Evolutionary conservation across 2,888 invertebrate species (phyloP).

Genomic region (Orthosia incerta): DNA sequence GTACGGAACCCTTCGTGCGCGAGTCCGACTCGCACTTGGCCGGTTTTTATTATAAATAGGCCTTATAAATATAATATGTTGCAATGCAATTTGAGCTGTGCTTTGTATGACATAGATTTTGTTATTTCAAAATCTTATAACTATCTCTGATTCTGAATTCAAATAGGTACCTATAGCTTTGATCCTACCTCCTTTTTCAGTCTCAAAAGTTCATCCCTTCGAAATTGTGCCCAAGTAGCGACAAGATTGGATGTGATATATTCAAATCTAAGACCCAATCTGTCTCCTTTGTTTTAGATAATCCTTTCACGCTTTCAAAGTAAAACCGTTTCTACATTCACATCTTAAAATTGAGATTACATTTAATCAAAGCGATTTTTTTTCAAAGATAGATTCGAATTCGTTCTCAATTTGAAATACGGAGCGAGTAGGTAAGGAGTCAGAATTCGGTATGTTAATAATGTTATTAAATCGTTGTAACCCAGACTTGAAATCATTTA

Average conservation of each 20-base stretch:
- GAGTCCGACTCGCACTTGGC: no score
- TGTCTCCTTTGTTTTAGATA: not conserved
- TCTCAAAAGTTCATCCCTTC: no score
- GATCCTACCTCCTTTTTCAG: no score
- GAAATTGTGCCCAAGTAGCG: not conserved
- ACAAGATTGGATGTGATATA: not conserved
- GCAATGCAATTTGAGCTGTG: no score
- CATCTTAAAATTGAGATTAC: not conserved
- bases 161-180: no score
- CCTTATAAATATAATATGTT: no score
- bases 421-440: not conserved
- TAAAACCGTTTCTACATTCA: not conserved
- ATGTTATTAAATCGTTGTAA: not conserved
- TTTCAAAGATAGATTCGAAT: not conserved
- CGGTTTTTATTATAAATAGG: no score
- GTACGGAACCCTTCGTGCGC: no score
- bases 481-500: not conserved
- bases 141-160: no score
- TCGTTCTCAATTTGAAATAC: slow-evolving; percentile 6
- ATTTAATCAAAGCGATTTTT: slow-evolving; percentile 8
- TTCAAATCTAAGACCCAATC: slow-evolving; percentile 15
- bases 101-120: no score
- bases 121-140: no score
- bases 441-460: not conserved
- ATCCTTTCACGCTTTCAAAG: not conserved